Base-by-base conservation (phyloP, 2,888 invertebrate species). In the Listrodromus nycthemerus region DNA sequence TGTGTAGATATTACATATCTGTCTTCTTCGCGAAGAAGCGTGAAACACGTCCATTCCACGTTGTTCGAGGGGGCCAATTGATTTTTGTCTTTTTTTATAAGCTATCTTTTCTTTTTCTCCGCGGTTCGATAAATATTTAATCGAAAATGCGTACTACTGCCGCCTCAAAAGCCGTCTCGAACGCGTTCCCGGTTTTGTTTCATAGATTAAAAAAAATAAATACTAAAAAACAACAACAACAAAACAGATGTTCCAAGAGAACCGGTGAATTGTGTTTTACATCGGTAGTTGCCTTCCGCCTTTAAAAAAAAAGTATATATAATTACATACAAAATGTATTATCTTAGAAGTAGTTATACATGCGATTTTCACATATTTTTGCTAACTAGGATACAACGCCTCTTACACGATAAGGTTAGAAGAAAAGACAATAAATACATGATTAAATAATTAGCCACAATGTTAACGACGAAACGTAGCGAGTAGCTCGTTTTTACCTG, bases 1-100 rank as follows among this genome's bases (percentile, higher is more conserved):
- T 87, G 84, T 86, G 86, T 85, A 87, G 85, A 87, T 87, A 86
- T 82, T 79, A 84, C 69, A 85, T 71, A 82, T 86, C 74, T 78
- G 70, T 78, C 75, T 75, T 80, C 74, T 70, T 75, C 70, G 55
- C 63, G 33, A 55, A 63, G 80, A 78, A 74, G 77, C 75, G 71
- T 74, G 16, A 80, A 80, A 83, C 50, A 75, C 82, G 80, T 86
- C 80, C 86, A 86, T 86, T 86, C 84, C 86, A 83, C 74, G 79
- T 73, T 78, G 70, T 63, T 76, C 74, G 75, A 82, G 76, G 84
- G 73, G 71, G 52, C 77, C 77, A 66, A 55, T 80, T 30, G 27
- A 74, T 69, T 75, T 69, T 75, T 80, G 41, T 55, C 48, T 75
- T 61, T 63, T 61, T 58, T 21, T 33, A 45, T 16, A 52, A 50